Percentiles rank a stretch among this genome's conserved stretches.
Evolutionary conservation across 2,113 vertebrate genomes (phyloP).

Genomic region (Grus americana): DNA sequence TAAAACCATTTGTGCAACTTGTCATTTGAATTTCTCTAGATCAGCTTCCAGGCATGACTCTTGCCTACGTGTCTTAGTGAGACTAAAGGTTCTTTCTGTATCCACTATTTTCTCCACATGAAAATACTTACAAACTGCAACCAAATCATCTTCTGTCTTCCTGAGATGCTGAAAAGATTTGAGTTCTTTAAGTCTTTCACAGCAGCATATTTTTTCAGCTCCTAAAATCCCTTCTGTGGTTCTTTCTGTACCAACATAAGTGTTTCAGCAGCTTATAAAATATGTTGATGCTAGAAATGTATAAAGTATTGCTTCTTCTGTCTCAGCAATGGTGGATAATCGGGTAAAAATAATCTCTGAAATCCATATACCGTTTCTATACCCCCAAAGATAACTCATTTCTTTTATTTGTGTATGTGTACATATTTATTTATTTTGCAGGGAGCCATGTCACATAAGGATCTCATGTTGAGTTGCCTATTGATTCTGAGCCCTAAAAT

Average conservation of each 20-base stretch:
- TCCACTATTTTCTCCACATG: neutral
- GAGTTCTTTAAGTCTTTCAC: neutral
- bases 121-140: neutral
- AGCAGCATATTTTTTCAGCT: neutral
- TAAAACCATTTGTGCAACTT: neutral
- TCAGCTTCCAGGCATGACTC: neutral
- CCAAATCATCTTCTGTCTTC: neutral
- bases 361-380: neutral
- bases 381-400: neutral
- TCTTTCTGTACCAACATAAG: neutral
- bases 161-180: neutral
- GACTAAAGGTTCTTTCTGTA: neutral
- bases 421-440: neutral
- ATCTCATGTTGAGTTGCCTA: neutral
- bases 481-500: neutral
- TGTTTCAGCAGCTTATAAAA: neutral
- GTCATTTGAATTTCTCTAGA: neutral
- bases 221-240: neutral
- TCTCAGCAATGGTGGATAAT: neutral
- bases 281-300: neutral
- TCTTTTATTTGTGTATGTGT: neutral
- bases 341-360: neutral
- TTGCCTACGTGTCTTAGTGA: fast-evolving
- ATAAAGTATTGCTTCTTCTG: neutral
- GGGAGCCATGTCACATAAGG: neutral